Evolutionary conservation across 2,888 invertebrate species (phyloP).

Genomic region (Carcina quercana): DNA sequence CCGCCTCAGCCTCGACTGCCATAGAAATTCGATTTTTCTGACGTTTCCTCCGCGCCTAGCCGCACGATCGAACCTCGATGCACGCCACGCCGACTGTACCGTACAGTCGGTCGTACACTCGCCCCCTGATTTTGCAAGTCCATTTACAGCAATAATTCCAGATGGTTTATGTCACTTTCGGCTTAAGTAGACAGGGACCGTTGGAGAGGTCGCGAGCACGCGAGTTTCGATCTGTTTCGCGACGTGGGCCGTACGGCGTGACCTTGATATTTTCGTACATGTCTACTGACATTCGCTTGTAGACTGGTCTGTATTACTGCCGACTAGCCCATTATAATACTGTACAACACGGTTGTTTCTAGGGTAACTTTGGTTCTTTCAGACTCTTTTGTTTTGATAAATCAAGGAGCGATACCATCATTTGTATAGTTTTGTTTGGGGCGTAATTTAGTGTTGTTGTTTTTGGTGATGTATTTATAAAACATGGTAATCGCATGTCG

Average conservation of each 20-base stretch:
- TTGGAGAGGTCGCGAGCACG: slow-evolving; percentile 39
- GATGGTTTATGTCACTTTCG: slow-evolving; percentile 51
- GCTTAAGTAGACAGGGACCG: slow-evolving; percentile 36
- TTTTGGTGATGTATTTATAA: too few relatives aligned
- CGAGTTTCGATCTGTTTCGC: slow-evolving; percentile 42
- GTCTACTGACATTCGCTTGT: slow-evolving; percentile 6
- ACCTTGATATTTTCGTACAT: slow-evolving; percentile 27
- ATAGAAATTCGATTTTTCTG: slow-evolving; percentile 74
- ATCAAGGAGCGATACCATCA: too few relatives aligned
- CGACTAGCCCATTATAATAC: too few relatives aligned
- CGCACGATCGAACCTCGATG: slow-evolving; percentile 71
- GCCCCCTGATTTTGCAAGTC: slow-evolving; percentile 66
- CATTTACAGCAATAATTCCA: slow-evolving; percentile 46
- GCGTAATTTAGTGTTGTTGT: too few relatives aligned
- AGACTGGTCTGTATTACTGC: slow-evolving; percentile 2
- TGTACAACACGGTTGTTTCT: too few relatives aligned
- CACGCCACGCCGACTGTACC: slow-evolving; percentile 65
- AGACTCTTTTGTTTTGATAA: too few relatives aligned
- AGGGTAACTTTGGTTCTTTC: too few relatives aligned
- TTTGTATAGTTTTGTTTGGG: too few relatives aligned
- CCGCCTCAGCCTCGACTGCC: slow-evolving; percentile 69
- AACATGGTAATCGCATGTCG: background rate
- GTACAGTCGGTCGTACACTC: slow-evolving; percentile 23
- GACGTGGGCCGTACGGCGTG: slow-evolving; percentile 22
- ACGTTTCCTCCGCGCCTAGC: slow-evolving; percentile 73